Base-by-base conservation (phyloP, 2,888 invertebrate genomes). In the Lagria hirta region DNA sequence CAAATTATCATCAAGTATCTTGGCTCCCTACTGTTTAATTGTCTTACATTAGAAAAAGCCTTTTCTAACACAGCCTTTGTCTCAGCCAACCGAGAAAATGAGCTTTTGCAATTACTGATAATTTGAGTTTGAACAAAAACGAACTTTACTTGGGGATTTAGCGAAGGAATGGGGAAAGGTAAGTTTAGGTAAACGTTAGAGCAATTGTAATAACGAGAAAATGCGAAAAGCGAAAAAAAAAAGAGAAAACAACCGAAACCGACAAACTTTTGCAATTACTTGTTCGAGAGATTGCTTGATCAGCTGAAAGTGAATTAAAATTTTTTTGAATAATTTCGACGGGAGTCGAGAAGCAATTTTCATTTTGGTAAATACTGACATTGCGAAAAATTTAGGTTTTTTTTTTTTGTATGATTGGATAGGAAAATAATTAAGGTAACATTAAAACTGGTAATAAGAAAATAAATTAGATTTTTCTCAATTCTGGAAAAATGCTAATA, bases 41-140 rank as follows among this genome's bases (percentile, higher is more conserved):
- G 49, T 48, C 43, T 43, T 30, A 49, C 49, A 51, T 57, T 46
- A 48, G 29, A 32, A 40, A n/a, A n/a, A 28, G 45, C 33, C 27
- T 36, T 42, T 42, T 32, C 47, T 51, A 56, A 52, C 49, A 51
- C 54, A 51, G 46, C 44, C 44, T 16, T 47, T 42, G 52, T 45
- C 41, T 49, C 41, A 32, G 43, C 29, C 28, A 47, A 51, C 51
- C 49, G 41, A 54, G 46, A 35, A 52, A 54, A 56, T 52, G 54
- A 54, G 49, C 50, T 47, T 37, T 34, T 42, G 50, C 46, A 55
- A 54, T 54, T 54, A 50, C 55, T 35, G 52, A 52, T 52, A 54
- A 54, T 55, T 54, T 46, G 51, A 49, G 50, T 49, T 52, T 45
- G 49, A 48, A 34, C 32, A 42, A 48, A 22, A 42, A 47, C 33